Evolutionary conservation across 2,888 invertebrate species (phyloP).

Genomic region (Lagria hirta): DNA sequence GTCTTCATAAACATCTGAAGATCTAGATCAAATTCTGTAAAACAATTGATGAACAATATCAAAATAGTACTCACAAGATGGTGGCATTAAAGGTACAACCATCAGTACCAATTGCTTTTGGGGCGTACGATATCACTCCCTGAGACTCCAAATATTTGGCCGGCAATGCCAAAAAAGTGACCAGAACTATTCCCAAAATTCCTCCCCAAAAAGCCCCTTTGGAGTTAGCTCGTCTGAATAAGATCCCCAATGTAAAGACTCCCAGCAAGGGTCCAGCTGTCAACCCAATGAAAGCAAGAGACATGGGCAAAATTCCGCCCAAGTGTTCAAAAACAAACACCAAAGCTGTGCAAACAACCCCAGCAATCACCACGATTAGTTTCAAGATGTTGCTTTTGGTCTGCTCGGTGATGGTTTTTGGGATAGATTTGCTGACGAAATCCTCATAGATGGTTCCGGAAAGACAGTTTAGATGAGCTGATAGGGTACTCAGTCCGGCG

Average conservation of each 20-base stretch:
- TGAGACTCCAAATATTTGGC: slow-evolving; percentile 34
- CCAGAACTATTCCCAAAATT: slow-evolving; percentile 25
- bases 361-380: slow-evolving; percentile 38
- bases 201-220: slow-evolving; percentile 46
- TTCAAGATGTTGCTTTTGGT: slow-evolving; percentile 60
- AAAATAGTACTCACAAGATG: background rate
- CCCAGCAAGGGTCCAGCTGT: slow-evolving; percentile 70
- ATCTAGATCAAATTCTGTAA: background rate
- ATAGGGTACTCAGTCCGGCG: slow-evolving; percentile 68
- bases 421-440: slow-evolving; percentile 59
- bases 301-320: slow-evolving; percentile 60
- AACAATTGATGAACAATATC: background rate
- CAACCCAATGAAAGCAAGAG: slow-evolving; percentile 64
- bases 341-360: slow-evolving; percentile 73
- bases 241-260: slow-evolving; percentile 69
- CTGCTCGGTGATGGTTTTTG: slow-evolving; percentile 56
- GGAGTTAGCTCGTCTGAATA: slow-evolving; percentile 66
- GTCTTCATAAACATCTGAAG: background rate
- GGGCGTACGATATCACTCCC: slow-evolving; percentile 31
- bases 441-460: slow-evolving; percentile 65
- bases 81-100: slow-evolving; percentile 32
- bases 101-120: slow-evolving; percentile 35
- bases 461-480: slow-evolving; percentile 61
- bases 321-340: slow-evolving; percentile 61
- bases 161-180: slow-evolving; percentile 30